Evolutionary conservation across 2,113 vertebrate genomes (phyloP).

Genomic region (Oryzias javanicus): DNA sequence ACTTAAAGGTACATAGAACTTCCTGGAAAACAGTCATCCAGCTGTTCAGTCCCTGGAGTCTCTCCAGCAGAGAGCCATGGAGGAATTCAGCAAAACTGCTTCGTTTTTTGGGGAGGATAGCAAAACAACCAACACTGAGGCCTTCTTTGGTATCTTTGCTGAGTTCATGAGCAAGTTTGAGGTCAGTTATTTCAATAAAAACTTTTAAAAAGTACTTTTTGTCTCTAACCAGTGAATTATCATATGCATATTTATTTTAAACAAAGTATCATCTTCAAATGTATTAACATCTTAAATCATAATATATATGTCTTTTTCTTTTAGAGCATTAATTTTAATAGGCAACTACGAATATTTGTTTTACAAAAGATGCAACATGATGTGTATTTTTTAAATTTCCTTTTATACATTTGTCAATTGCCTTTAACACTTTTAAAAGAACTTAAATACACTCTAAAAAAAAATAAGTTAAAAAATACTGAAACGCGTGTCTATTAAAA

Average conservation of each 20-base stretch:
- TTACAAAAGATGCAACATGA: too few relatives aligned
- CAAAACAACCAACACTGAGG: conserved; percentile 86
- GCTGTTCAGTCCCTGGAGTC: conserved; percentile 86
- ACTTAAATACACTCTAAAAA: too few relatives aligned
- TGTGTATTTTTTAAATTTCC: too few relatives aligned
- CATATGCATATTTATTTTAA: conserved; percentile 1
- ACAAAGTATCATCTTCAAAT: conserved; percentile 1
- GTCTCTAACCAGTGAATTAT: not conserved
- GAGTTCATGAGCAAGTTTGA: conserved; percentile 96
- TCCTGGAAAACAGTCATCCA: conserved; percentile 91
- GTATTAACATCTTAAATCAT: too few relatives aligned
- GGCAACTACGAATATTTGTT: too few relatives aligned
- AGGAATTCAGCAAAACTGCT: conserved; percentile 87
- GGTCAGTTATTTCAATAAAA: conserved; percentile 70
- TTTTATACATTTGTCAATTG: too few relatives aligned
- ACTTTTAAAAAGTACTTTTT: not conserved
- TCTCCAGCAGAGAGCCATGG: conserved; percentile 88
- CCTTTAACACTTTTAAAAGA: too few relatives aligned
- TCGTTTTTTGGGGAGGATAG: conserved; percentile 94
- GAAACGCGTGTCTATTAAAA: too few relatives aligned
- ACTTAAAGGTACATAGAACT: conserved; percentile 78
- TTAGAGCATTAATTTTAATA: too few relatives aligned
- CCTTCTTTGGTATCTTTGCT: conserved; percentile 94
- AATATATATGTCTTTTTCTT: too few relatives aligned
- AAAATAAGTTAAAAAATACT: too few relatives aligned